These are phyloP conservation scores for Vicugna pacos DNA, from an alignment of 2,113 vertebrate species.

Conservation along the genomic window DNA sequence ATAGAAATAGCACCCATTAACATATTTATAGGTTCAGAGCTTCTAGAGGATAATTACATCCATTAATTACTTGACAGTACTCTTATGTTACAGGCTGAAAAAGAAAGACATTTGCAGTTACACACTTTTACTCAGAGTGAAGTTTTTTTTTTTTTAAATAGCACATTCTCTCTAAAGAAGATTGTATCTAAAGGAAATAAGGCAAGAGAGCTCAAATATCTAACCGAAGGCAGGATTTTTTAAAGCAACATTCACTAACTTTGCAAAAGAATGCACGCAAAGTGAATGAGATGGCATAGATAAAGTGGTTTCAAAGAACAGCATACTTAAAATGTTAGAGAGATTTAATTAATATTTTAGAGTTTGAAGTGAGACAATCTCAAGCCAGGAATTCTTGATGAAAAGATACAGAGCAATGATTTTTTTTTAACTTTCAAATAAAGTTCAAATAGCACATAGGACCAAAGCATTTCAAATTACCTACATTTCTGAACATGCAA, in stretches of 20 bases:
- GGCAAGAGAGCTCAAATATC: neutral
- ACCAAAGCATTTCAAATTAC: constrained; percentile 46
- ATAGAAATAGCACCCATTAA: constrained; percentile 85
- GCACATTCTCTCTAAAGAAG: constrained; percentile 56
- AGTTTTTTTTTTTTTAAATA: constrained; percentile 64
- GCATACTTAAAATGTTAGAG: constrained; percentile 51
- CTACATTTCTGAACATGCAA: constrained; percentile 31
- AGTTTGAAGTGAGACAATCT: constrained; percentile 66
- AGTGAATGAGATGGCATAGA: constrained; percentile 30
- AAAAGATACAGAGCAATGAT: constrained; percentile 27
- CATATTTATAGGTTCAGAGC: constrained; percentile 81
- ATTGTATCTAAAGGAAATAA: constrained; percentile 33
- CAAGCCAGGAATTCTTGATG: constrained; percentile 49
- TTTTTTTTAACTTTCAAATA: constrained; percentile 78
- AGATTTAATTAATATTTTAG: constrained; percentile 74
- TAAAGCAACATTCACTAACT: constrained; percentile 68
- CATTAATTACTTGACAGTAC: constrained; percentile 83
- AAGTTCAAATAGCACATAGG: constrained; percentile 66
- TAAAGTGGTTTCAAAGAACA: constrained; percentile 65
- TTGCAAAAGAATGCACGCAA: constrained; percentile 38
- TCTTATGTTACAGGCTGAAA: constrained; percentile 60
- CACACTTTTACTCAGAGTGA: neutral
- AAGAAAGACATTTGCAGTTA: constrained; percentile 72
- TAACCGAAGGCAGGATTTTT: constrained; percentile 38
- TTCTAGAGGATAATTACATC: constrained; percentile 80